Evolutionary conservation across 2,797 vertebrate genomes (phyloP), one percentile per base, ranked within the genome.

Genomic region (Heterohyrax brucei): DNA sequence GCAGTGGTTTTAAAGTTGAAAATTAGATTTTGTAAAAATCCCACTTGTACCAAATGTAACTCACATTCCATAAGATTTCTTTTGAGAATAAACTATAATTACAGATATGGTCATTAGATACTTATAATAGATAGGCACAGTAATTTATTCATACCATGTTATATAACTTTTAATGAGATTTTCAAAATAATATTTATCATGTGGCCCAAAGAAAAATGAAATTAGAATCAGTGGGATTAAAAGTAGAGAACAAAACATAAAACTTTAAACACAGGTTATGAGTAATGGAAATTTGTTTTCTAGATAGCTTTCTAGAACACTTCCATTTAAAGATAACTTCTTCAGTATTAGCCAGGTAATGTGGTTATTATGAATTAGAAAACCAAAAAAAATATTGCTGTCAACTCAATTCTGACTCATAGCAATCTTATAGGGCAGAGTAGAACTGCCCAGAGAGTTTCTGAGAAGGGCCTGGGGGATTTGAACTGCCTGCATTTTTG

Each of bases 1-100:
- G 16, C 14, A 91, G n/a, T 39, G 33, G 85, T 92, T 59, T 68
- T 86, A 56, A 70, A 86, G 22, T 16, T 78, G 50, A 62, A 87
- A 80, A 5, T 87, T 30, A 73, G 10, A 91, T 75, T 81, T 39
- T 28, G 30, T 8, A 19, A 26, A 75, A 82, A 75, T 75, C 9
- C 1, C 22, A 73, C 14, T 33, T 87, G 14, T 22, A 68, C 24
- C 91, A 39, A 64, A 59, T 78, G 3, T 48, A 78, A 70, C 75
- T 53, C 76, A 89, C 2, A 61, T 5, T 53, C 19, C 50, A 86
- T 3, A 76, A 26, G 53, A 61, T 90, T 85, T 89, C 50, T 61
- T 90, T n/a, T 87, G 39, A 50, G 39, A 87, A 30, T 16, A 39
- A 78, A 64, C 22, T 10, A 6, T 73, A 86, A 78, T 64, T 66